Evolutionary conservation across 2,888 invertebrate species (phyloP).

Genomic region (Pomacea canaliculata): DNA sequence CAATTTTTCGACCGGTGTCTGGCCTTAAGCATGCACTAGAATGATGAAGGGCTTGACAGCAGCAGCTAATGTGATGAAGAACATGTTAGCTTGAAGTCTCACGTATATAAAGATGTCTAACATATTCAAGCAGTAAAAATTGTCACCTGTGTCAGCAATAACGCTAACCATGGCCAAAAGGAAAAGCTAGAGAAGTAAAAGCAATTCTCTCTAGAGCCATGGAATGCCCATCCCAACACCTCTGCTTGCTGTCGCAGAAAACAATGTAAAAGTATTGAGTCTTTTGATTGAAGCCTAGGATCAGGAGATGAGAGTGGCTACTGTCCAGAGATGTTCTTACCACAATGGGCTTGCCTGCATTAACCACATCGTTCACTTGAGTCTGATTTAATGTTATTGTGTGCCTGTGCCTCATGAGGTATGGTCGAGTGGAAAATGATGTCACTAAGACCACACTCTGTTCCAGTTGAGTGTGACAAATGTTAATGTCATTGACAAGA

Average conservation of each 20-base stretch:
- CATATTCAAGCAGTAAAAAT: too few species aligned
- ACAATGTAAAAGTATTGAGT: constrained; percentile 34
- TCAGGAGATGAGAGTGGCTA: constrained; percentile 44
- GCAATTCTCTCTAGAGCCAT: constrained; percentile 20
- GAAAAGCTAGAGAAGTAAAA: too few species aligned
- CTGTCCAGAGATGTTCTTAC: constrained; percentile 39
- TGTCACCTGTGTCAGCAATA: too few species aligned
- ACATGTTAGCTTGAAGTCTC: too few species aligned
- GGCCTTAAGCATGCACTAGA: too few species aligned
- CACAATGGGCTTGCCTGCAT: constrained; percentile 35
- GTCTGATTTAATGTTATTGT: constrained; percentile 35
- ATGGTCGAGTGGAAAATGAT: constrained; percentile 30
- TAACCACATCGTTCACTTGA: constrained; percentile 14
- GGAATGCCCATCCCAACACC: constrained; percentile 49
- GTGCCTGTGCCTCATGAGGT: constrained; percentile 43
- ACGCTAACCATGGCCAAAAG: too few species aligned
- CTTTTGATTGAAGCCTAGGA: constrained; percentile 28
- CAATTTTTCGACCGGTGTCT: too few species aligned
- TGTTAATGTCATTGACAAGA: constrained; percentile 25
- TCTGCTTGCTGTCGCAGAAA: constrained; percentile 36
- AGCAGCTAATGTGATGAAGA: too few species aligned
- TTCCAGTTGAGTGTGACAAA: constrained; percentile 29
- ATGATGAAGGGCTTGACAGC: too few species aligned
- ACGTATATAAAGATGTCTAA: too few species aligned
- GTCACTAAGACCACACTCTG: constrained; percentile 9